Percentiles rank a stretch among this genome's conserved stretches.
Conservation (phyloP, 2,113 vertebrate species). For the Clarias magur region DNA sequence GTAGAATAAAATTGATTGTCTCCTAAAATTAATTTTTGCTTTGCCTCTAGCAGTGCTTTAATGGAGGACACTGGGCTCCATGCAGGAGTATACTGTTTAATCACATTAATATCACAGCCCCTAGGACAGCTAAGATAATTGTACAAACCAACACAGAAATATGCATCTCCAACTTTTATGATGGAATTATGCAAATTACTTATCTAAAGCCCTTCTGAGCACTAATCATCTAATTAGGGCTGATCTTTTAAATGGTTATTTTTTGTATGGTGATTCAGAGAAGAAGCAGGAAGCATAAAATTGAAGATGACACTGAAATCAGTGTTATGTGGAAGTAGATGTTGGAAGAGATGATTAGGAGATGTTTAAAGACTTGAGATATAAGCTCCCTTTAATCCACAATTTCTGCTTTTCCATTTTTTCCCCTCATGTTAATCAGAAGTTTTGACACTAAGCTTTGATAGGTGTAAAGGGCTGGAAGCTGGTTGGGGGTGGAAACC, state of each 20-base stretch:
- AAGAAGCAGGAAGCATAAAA: constrained; percentile 72
- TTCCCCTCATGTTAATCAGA: constrained; percentile 25
- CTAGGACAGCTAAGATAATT: constrained; percentile 85
- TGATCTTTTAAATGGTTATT: constrained; percentile 84
- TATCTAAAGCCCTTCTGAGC: constrained; percentile 85
- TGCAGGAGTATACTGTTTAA: constrained; percentile 89
- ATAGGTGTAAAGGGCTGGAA: not conserved
- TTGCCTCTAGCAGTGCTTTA: constrained; percentile 87
- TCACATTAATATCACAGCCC: constrained; percentile 89
- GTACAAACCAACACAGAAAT: constrained; percentile 88
- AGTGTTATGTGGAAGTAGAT: constrained; percentile 44
- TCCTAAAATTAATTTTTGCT: constrained; percentile 93
- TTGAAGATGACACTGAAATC: constrained; percentile 67
- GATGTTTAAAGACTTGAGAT: constrained; percentile 54
- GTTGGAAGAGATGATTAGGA: constrained; percentile 54
- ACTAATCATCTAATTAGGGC: constrained; percentile 92
- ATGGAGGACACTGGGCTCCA: constrained; percentile 86
- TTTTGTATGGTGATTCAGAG: constrained; percentile 74
- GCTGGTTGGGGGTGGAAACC: constrained; percentile 18
- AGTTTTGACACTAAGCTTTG: constrained; percentile 45
- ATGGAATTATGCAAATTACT: constrained; percentile 93
- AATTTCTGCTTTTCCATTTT: constrained; percentile 43
- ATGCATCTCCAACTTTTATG: constrained; percentile 91
- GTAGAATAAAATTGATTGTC: constrained; percentile 93
- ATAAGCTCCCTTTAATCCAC: constrained; percentile 58